Base-by-base conservation (phyloP, 2,888 invertebrate species). In the Andrena marginata region DNA sequence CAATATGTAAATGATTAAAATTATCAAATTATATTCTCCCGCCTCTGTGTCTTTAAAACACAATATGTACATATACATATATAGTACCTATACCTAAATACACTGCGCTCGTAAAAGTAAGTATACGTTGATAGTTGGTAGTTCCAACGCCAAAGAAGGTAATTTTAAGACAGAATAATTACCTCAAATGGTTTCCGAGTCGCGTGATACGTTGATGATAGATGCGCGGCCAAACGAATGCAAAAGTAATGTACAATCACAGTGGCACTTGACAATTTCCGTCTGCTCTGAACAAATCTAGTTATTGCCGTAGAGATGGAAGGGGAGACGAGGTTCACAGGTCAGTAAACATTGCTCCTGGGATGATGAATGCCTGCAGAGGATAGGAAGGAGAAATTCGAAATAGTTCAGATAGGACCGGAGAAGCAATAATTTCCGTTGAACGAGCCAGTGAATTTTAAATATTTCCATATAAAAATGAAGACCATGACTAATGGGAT, bases 391-490 rank as follows among this genome's bases (percentile, higher is more conserved):
- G 65, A n/a, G 60, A 20, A 35, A 49, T 67, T 20, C 49, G 59
- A 77, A 65, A 59, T 67, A 80, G 54, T 62, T 76, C 63, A 62
- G 75, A 75, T 59, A 59, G 62, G 71, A 33, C 78, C 71, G 79
- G 78, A 63, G 74, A 73, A 74, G 82, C 82, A 87, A 90, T 91
- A 90, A 90, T 91, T 89, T 87, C 85, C 88, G 85, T 76, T 80
- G 86, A 85, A 84, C 86, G 80, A 86, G 80, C 54, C 83, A 78
- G 84, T 75, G 85, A 87, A 88, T 90, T 87, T 87, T 83, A 88
- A 89, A 90, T 89, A 89, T 91, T 91, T 92, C 90, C 84, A 87
- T 89, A 87, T 84, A 80, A 87, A 87, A 89, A 87, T 76, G 89
- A 89, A 85, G 78, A 80, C 80, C 74, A 70, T 69, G 82, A 77